Evolutionary conservation across 2,888 invertebrate genomes (phyloP).

Genomic region (Drosophila pseudotalamancana): DNA sequence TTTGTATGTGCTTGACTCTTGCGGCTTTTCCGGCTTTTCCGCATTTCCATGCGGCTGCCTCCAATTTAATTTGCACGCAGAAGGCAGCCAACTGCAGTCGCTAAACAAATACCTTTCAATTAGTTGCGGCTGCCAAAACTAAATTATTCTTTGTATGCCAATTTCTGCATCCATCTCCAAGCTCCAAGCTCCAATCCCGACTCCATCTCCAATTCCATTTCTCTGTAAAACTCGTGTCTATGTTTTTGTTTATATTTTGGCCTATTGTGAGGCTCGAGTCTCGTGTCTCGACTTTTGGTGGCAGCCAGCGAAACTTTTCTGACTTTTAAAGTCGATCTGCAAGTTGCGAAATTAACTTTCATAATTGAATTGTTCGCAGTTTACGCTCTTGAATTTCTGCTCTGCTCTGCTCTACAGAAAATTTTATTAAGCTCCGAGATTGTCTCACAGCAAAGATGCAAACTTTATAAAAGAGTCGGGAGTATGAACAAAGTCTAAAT

Average conservation of each 20-base stretch:
- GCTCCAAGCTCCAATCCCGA: slow-evolving; percentile 43
- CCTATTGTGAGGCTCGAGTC: slow-evolving; percentile 36
- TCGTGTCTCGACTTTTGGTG: slow-evolving; percentile 51
- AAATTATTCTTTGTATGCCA: slow-evolving; percentile 63
- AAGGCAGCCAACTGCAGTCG: slow-evolving; percentile 53
- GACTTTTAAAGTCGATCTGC: slow-evolving; percentile 58
- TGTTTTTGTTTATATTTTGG: slow-evolving; percentile 8
- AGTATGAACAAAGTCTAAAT: background rate
- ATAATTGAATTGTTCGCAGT: slow-evolving; percentile 58
- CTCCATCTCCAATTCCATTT: slow-evolving; percentile 13
- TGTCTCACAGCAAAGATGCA: slow-evolving; percentile 22
- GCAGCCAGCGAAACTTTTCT: slow-evolving; percentile 38
- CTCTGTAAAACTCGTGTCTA: background rate
- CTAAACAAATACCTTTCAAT: slow-evolving; percentile 74
- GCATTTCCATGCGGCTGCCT: slow-evolving; percentile 30
- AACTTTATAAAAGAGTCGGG: background rate
- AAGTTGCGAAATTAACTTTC: slow-evolving; percentile 59
- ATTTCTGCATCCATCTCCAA: slow-evolving; percentile 41
- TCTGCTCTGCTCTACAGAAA: slow-evolving; percentile 21
- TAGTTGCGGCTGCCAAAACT: slow-evolving; percentile 69
- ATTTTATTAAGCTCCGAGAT: slow-evolving; percentile 41
- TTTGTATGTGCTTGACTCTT: slow-evolving; percentile 42
- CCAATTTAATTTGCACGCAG: slow-evolving; percentile 56
- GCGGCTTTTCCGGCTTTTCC: slow-evolving; percentile 38
- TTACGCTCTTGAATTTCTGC: slow-evolving; percentile 56